Evolutionary conservation across 1,140 invertebrate genomes (phyloP).

Genomic region (Drosophila triauraria): DNA sequence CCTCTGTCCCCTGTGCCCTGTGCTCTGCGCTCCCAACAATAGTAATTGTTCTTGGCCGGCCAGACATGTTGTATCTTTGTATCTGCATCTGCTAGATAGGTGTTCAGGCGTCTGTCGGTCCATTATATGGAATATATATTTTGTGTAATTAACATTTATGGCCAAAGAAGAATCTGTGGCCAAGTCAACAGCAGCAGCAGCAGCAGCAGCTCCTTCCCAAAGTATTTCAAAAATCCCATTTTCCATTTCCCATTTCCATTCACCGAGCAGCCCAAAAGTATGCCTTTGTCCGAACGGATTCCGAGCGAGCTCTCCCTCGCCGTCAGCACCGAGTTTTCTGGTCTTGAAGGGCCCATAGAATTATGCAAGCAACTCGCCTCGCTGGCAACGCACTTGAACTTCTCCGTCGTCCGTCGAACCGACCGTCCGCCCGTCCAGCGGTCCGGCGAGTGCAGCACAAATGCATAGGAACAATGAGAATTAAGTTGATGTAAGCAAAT

Average conservation of each 20-base stretch:
- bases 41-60: slow-evolving; percentile 60
- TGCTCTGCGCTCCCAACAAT: slow-evolving; percentile 4
- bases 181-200: slow-evolving; percentile 14
- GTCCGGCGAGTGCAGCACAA: slow-evolving; percentile 73
- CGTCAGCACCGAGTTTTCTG: slow-evolving; percentile 22
- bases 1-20: slow-evolving; percentile 2
- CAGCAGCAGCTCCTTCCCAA: slow-evolving; percentile 4
- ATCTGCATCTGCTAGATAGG: slow-evolving; percentile 56
- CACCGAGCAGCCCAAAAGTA: slow-evolving; percentile 44
- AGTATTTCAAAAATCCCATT: slow-evolving; percentile 47
- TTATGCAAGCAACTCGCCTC: slow-evolving; percentile 62
- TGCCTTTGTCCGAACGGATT: slow-evolving; percentile 35
- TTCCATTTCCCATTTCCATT: slow-evolving; percentile 36
- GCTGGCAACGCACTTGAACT: slow-evolving; percentile 77
- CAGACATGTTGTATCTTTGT: slow-evolving; percentile 77
- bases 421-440: slow-evolving; percentile 4
- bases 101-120: slow-evolving; percentile 29
- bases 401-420: slow-evolving; percentile 55
- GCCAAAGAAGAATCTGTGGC: slow-evolving; percentile 19
- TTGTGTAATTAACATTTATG: slow-evolving; percentile 78
- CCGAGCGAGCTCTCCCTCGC: neutral
- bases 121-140: slow-evolving; percentile 24
- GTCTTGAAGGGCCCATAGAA: slow-evolving; percentile 54
- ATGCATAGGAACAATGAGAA: slow-evolving; percentile 81
- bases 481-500: slow-evolving; percentile 68